phyloP scores from a whole-genome alignment of 2,888 invertebrate species.

The Philaethria dido region DNA sequence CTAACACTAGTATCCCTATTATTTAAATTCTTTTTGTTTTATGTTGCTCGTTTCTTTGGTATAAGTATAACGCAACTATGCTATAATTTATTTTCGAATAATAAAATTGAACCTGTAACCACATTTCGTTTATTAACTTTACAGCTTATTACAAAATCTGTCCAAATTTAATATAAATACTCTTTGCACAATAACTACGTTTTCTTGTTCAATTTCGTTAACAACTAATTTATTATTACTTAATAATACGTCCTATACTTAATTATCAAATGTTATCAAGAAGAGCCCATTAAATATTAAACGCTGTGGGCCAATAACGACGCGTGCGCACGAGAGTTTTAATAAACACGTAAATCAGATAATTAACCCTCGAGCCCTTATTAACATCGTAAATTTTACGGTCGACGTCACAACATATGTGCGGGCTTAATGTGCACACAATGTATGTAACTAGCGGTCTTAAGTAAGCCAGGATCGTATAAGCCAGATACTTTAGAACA shows the following conservation, averaged over 20 bases:
- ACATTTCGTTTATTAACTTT: too few relatives aligned
- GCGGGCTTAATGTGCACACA: conserved; percentile 71
- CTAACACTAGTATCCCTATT: conserved; percentile 32
- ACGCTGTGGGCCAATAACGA: conserved; percentile 67
- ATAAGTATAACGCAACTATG: too few relatives aligned
- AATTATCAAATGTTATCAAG: conserved; percentile 51
- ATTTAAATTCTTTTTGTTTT: background rate
- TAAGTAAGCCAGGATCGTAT: conserved; percentile 30
- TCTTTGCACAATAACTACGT: background rate
- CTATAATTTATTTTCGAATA: background rate
- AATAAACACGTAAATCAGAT: conserved; percentile 79
- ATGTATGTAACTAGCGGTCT: conserved; percentile 52
- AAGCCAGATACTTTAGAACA: conserved; percentile 40
- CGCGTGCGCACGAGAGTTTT: conserved; percentile 60
- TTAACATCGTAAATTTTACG: conserved; percentile 81
- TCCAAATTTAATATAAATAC: too few relatives aligned
- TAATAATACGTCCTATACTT: background rate
- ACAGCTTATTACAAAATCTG: too few relatives aligned
- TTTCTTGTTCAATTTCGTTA: background rate
- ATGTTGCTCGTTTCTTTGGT: background rate
- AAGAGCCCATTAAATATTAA: conserved; percentile 70
- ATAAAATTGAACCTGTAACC: background rate
- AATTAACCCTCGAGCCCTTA: conserved; percentile 80
- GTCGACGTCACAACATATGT: conserved; percentile 68
- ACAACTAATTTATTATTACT: conserved; percentile 11